These are phyloP conservation scores for Percopsis omiscomaycus DNA, from an alignment of 2,797 vertebrate genomes.

Conservation along the genomic window DNA sequence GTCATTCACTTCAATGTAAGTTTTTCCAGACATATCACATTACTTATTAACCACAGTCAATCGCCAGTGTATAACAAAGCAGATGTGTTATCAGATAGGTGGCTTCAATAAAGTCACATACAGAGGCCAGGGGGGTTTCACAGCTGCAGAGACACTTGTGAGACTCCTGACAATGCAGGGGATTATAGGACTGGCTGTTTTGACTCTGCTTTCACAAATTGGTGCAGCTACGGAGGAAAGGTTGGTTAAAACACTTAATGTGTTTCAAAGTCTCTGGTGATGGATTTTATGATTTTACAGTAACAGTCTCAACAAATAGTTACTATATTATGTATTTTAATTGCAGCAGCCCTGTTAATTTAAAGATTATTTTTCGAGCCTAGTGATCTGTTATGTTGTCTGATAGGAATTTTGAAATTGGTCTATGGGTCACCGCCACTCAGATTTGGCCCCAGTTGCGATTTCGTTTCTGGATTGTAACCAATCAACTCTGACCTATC, in stretches of 20 bases:
- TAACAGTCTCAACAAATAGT: not conserved
- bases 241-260: slow-evolving; percentile 37
- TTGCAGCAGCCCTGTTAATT: too few species aligned
- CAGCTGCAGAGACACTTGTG: not conserved
- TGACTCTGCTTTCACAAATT: slow-evolving; percentile 37
- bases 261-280: too few species aligned
- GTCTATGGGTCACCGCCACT: too few species aligned
- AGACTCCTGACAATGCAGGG: not conserved
- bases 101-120: slow-evolving; percentile 11
- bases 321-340: not conserved
- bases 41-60: slow-evolving; percentile 31
- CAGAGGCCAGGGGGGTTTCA: not conserved
- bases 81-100: slow-evolving; percentile 48
- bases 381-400: too few species aligned
- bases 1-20: too few species aligned
- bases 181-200: slow-evolving; percentile 21
- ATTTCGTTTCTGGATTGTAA: too few species aligned
- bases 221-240: slow-evolving; percentile 28
- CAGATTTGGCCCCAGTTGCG: too few species aligned
- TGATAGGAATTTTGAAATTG: too few species aligned
- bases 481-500: too few species aligned
- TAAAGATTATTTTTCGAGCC: too few species aligned
- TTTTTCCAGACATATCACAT: not conserved
- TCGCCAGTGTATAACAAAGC: not conserved
- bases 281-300: not conserved